A percentile compares a stretch with the other conserved stretches of the same genome.
phyloP scores from a whole-genome alignment of 2,797 vertebrate genomes.

The Brachyalestes nurse region DNA sequence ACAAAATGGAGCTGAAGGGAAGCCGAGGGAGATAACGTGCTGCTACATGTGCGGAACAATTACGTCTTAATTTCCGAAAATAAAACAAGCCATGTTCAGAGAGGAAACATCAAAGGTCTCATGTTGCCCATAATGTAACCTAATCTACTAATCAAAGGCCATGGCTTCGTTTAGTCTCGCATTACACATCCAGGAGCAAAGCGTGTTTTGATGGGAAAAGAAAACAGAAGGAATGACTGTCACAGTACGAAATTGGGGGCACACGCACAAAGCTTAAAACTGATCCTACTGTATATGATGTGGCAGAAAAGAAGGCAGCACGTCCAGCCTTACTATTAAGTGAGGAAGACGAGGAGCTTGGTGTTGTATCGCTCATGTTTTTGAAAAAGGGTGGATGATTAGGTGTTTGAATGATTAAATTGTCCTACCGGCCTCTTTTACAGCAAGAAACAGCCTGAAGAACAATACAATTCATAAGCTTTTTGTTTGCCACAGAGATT shows the following conservation, averaged over 20 bases:
- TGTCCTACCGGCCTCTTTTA: too few species aligned
- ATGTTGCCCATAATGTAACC: constrained; percentile 30
- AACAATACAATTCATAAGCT: too few species aligned
- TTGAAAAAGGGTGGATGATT: constrained; percentile 2
- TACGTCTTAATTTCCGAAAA: constrained; percentile 41
- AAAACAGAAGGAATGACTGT: not conserved
- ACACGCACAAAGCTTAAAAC: not conserved
- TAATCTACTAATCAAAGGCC: constrained; percentile 38
- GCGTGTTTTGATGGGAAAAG: not conserved
- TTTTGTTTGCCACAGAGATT: too few species aligned
- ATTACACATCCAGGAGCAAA: constrained; percentile 20
- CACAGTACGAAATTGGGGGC: not conserved
- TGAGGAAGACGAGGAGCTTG: constrained; percentile 17
- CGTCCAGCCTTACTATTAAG: not conserved
- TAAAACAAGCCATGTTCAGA: constrained; percentile 30
- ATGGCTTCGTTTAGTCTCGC: constrained; percentile 16
- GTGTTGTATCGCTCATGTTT: constrained; percentile 5
- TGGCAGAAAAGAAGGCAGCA: not conserved
- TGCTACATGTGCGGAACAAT: constrained; percentile 21
- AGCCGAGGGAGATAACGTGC: constrained; percentile 27
- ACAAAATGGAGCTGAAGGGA: not conserved
- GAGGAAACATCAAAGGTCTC: constrained; percentile 31
- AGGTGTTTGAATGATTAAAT: too few species aligned
- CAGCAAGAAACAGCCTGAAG: too few species aligned
- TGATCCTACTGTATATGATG: not conserved